These are phyloP conservation scores for Himantopus leucocephalus DNA, from an alignment of 2,113 vertebrate genomes.

Conservation along the genomic window DNA sequence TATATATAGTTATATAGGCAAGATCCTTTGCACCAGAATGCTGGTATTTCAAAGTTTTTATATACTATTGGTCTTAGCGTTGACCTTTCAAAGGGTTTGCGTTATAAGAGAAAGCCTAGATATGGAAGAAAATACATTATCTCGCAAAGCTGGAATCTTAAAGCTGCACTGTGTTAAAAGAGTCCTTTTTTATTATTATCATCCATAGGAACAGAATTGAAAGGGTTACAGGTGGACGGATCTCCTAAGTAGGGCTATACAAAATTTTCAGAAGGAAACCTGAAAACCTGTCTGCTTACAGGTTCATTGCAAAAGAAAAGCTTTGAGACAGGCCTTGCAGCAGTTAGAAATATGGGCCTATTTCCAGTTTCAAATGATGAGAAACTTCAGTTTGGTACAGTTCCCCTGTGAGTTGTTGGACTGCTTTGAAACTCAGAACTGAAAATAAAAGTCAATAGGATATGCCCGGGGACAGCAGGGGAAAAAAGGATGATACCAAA, in stretches of 20 bases:
- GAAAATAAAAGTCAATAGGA: neutral
- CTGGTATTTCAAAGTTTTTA: neutral
- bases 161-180: neutral
- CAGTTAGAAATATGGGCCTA: neutral
- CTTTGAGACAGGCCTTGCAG: neutral
- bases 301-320: neutral
- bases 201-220: neutral
- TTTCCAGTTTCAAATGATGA: neutral
- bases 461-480: neutral
- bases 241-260: neutral
- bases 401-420: neutral
- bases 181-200: neutral
- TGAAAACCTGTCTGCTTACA: neutral
- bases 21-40: neutral
- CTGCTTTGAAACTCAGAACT: neutral
- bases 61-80: neutral
- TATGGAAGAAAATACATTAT: neutral
- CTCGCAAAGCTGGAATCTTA: neutral
- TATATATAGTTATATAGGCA: too few species aligned
- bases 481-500: neutral
- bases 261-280: neutral
- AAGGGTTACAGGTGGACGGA: neutral
- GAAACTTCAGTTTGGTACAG: neutral
- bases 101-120: neutral
- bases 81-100: neutral